Conservation (phyloP, 2,113 vertebrate genomes). For the Ceyx margarethae region DNA sequence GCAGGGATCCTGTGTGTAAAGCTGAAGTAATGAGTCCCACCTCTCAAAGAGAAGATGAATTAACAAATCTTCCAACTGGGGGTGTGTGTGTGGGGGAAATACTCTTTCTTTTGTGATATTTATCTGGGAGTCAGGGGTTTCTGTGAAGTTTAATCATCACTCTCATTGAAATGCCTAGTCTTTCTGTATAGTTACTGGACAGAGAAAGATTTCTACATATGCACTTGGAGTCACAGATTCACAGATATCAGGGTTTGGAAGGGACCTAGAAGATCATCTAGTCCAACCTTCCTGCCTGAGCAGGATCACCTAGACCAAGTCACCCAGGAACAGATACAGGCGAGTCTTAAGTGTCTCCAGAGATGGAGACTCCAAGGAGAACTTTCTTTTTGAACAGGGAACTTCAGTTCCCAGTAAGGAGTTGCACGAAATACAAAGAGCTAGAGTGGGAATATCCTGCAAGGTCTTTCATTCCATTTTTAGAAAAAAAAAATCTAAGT, state of each 20-base stretch:
- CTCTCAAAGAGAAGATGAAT: background rate
- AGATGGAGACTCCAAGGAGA: background rate
- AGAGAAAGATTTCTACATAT: background rate
- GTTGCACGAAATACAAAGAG: background rate
- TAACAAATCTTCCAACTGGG: background rate
- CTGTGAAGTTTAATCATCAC: background rate
- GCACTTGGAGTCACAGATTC: background rate
- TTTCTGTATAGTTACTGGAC: background rate
- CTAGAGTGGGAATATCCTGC: background rate
- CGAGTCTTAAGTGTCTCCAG: too few species aligned
- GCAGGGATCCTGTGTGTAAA: background rate
- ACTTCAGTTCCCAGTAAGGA: background rate
- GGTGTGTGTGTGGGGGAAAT: rapidly evolving
- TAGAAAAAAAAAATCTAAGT: background rate
- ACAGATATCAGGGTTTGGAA: too few species aligned
- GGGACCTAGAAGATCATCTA: too few species aligned
- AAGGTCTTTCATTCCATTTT: background rate
- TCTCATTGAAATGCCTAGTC: background rate
- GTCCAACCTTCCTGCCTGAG: too few species aligned
- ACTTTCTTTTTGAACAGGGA: background rate
- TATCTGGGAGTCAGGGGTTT: background rate
- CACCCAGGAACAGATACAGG: too few species aligned
- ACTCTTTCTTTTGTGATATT: background rate
- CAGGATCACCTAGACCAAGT: too few species aligned
- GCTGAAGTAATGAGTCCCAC: background rate